Evolutionary conservation across 2,113 vertebrate species (phyloP).

Genomic region (Cariama cristata): DNA sequence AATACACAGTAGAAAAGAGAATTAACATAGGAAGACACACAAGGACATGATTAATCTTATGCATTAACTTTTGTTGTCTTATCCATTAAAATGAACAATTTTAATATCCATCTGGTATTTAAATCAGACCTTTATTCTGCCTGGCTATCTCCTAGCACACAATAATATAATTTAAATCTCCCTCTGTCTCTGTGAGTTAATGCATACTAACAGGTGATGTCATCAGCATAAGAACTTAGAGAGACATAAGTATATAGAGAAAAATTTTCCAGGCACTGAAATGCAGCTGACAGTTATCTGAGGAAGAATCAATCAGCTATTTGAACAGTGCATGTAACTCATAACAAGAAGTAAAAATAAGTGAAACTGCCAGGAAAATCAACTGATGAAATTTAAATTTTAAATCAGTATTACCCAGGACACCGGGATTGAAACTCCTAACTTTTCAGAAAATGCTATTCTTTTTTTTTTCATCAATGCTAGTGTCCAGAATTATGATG

Average conservation of each 20-base stretch:
- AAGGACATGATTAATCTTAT: background rate
- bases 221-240: background rate
- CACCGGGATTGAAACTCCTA: background rate
- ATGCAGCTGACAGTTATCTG: background rate
- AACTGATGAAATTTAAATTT: constrained; percentile 36
- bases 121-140: background rate
- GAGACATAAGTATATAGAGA: background rate
- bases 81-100: background rate
- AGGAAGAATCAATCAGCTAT: constrained; percentile 1
- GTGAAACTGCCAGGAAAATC: constrained; percentile 17
- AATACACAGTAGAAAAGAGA: background rate
- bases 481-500: background rate
- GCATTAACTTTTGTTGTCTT: background rate
- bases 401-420: background rate
- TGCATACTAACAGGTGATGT: background rate
- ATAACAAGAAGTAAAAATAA: constrained; percentile 1
- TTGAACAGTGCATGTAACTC: background rate
- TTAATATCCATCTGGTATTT: background rate
- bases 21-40: background rate
- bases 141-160: background rate
- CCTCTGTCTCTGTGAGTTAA: background rate
- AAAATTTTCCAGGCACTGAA: background rate
- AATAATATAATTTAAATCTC: background rate
- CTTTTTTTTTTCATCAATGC: background rate
- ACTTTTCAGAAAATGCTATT: background rate